Evolutionary conservation across 2,797 vertebrate genomes (phyloP).

Genomic region (Toxotes lorentzi): DNA sequence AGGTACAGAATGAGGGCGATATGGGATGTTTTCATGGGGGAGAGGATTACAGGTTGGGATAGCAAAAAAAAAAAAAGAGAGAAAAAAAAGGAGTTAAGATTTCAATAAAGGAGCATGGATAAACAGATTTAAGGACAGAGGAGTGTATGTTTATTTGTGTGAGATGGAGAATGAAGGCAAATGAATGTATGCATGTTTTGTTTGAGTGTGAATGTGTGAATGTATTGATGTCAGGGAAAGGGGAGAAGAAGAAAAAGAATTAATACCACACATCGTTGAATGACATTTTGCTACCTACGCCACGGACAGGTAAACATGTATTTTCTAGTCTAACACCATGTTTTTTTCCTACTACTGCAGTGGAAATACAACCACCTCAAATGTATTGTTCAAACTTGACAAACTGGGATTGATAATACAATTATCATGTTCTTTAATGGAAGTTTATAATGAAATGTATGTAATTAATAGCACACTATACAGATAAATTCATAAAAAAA

Average conservation of each 20-base stretch:
- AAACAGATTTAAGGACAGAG: not conserved
- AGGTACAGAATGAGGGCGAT: not conserved
- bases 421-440: not conserved
- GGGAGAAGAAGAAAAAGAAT: conserved; percentile 40
- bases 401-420: not conserved
- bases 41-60: not conserved
- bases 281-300: not conserved
- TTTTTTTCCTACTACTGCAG: not conserved
- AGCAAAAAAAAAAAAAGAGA: not conserved
- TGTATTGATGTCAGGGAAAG: conserved; percentile 5
- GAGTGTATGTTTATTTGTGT: not conserved
- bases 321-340: not conserved
- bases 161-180: not conserved
- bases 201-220: conserved; percentile 36
- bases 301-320: not conserved
- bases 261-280: conserved; percentile 36
- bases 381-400: not conserved
- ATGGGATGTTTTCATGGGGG: not conserved
- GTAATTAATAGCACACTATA: not conserved
- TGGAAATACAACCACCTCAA: not conserved
- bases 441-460: not conserved
- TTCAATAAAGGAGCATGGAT: not conserved
- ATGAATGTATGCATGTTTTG: conserved; percentile 8
- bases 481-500: not conserved
- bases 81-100: not conserved